Base-by-base conservation (phyloP, 2,113 vertebrate species). In the Pituophis catenifer region DNA sequence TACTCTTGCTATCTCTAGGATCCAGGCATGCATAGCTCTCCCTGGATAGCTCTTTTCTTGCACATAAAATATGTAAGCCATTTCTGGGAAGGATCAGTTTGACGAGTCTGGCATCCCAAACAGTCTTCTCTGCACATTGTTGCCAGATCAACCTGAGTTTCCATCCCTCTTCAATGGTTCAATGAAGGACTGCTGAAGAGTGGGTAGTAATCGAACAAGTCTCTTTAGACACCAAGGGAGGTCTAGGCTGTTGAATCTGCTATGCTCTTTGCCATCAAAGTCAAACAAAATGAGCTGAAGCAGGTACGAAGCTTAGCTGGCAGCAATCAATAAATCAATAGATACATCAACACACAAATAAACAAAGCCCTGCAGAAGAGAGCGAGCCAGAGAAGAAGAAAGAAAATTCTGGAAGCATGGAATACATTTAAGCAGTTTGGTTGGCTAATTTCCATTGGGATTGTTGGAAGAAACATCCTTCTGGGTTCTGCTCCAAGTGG, bases 221-320 rank as follows among this genome's bases (percentile, higher is more conserved):
- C 54, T 89, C 3, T 90, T 59, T 24, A 2, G 0, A 55, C 86
- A 91, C 50, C 0, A 0, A 59, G 50, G 8, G 26, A 70, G 58
- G 87, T 90, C 50, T 50, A 1, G 55, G 88, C 55, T 90, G 88
- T 6, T 58, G 90, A 89, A 9, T 87, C 21, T 15, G 3, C 48
- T 48, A 21, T 2, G 15, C 44, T 62, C 55, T 33, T 5, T 44
- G 91, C 52, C 29, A 88, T 93, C 15, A 90, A 90, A 94, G 89
- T 58, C 58, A 55, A 94, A 89, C 57, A 70, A 88, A 94, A 86
- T 33, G 23, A 91, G 86, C 38, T 57, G 86, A 90, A 93, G 53
- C 26, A 48, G 65, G 89, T 91, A 65, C 0, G 44, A n/a, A 93
- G 75, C n/a, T n/a, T 0, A 0, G 92, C 89, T 24, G 9, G 86